Percentiles rank a stretch among this genome's conserved stretches.
Conservation (phyloP, 1,140 invertebrate species). For the Drosophila paulistorum region DNA sequence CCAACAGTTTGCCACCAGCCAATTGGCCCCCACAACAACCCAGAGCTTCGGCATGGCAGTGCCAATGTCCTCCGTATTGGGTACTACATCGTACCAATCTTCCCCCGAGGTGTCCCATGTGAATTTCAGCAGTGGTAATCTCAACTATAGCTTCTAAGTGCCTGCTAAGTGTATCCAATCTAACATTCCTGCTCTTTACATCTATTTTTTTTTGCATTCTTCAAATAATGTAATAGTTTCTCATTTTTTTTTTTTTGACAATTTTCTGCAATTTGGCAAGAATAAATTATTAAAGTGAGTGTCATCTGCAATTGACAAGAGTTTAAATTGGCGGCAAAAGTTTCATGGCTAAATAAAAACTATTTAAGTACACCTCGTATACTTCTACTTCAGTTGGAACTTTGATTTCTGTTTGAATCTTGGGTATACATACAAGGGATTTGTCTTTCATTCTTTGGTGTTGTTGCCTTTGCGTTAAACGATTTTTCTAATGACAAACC, state of each 20-base stretch:
- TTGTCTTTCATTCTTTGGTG: too few species aligned
- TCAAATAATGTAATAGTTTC: neutral
- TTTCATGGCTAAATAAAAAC: too few species aligned
- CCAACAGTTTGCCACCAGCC: constrained; percentile 61
- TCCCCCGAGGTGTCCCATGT: constrained; percentile 65
- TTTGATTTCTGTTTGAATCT: neutral
- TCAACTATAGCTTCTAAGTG: constrained; percentile 61
- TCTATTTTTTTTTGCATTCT: neutral
- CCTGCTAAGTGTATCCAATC: too few species aligned
- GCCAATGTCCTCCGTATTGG: constrained; percentile 41
- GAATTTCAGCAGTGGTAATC: constrained; percentile 62
- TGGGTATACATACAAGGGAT: too few species aligned
- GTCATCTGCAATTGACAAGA: neutral
- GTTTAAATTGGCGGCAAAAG: too few species aligned
- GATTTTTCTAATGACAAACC: constrained; percentile 23
- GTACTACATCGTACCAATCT: constrained; percentile 46
- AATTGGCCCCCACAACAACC: constrained; percentile 50
- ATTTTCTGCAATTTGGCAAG: constrained; percentile 8
- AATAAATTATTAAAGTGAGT: constrained; percentile 10
- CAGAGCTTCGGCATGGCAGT: constrained; percentile 49
- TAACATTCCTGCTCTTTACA: neutral
- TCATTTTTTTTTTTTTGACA: constrained; percentile 9
- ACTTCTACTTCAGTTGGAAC: neutral
- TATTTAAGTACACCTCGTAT: too few species aligned
- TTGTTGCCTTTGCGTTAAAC: constrained; percentile 1